A percentile compares a stretch with the other conserved stretches of the same genome.
Evolutionary conservation across 37 sponge, comb jelly and placozoan species (phyloP).

Genomic region (Spongilla lacustris): DNA sequence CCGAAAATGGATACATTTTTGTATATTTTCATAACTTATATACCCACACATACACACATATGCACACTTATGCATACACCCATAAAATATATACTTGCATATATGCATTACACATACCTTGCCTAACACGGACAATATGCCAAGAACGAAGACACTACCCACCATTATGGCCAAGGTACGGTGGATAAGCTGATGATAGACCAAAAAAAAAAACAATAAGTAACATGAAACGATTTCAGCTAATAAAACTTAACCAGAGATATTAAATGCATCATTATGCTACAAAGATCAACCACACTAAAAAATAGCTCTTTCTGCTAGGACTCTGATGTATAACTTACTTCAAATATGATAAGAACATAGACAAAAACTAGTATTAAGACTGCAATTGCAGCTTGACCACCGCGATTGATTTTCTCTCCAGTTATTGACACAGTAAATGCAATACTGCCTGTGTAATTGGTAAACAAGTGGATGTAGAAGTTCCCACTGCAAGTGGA

Average conservation of each 20-base stretch:
- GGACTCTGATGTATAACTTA: constrained; percentile 8
- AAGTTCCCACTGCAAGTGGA: neutral
- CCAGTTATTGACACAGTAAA: constrained; percentile 30
- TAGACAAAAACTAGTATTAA: constrained; percentile 75
- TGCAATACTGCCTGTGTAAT: neutral
- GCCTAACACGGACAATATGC: constrained; percentile 74
- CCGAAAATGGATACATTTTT: no score
- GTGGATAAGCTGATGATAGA: constrained; percentile 71
- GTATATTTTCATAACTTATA: no score
- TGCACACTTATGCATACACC: neutral
- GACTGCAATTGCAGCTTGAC: constrained; percentile 44
- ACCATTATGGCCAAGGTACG: constrained; percentile 85
- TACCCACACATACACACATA: neutral
- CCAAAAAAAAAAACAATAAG: no score
- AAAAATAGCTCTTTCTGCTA: no score
- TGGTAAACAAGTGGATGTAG: neutral
- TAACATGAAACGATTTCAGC: no score
- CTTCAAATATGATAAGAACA: constrained; percentile 87
- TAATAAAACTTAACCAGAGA: no score
- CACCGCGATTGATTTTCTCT: constrained; percentile 15
- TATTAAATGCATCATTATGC: no score
- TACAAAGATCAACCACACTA: no score
- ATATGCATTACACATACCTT: no score
- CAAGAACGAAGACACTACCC: constrained; percentile 77
- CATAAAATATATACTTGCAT: neutral